Conservation (phyloP, 2,888 invertebrate genomes). For the Nebria brevicollis region DNA sequence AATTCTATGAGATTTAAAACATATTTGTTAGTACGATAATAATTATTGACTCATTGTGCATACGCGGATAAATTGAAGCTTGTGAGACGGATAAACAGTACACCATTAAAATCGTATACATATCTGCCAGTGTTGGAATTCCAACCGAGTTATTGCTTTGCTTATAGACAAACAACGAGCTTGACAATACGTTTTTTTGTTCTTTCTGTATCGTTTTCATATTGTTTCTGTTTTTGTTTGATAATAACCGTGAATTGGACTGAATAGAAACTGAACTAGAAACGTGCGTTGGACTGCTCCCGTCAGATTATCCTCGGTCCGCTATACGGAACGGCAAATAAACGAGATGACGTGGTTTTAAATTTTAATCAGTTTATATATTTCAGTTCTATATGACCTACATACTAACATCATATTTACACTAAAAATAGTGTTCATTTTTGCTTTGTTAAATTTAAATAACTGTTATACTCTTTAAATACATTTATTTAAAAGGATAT, state of each 20-base stretch:
- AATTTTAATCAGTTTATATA: neutral
- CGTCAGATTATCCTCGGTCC: neutral
- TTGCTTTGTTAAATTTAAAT: too few species aligned
- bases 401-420: neutral
- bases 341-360: neutral
- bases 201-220: neutral
- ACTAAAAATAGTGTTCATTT: too few species aligned
- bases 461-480: too few species aligned
- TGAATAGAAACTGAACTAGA: neutral
- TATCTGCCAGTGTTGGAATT: neutral
- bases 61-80: neutral
- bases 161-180: neutral
- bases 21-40: neutral
- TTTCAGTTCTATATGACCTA: neutral
- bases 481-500: too few species aligned
- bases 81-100: neutral
- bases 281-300: neutral
- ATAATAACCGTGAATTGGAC: neutral
- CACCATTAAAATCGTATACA: conserved; percentile 1
- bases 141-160: neutral
- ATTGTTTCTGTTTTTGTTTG: neutral
- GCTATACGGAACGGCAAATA: neutral
- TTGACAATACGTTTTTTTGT: neutral
- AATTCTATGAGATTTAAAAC: neutral
- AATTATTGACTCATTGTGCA: neutral